phyloP scores from a whole-genome alignment of 2,797 vertebrate genomes.

The Galagoides demidoff region DNA sequence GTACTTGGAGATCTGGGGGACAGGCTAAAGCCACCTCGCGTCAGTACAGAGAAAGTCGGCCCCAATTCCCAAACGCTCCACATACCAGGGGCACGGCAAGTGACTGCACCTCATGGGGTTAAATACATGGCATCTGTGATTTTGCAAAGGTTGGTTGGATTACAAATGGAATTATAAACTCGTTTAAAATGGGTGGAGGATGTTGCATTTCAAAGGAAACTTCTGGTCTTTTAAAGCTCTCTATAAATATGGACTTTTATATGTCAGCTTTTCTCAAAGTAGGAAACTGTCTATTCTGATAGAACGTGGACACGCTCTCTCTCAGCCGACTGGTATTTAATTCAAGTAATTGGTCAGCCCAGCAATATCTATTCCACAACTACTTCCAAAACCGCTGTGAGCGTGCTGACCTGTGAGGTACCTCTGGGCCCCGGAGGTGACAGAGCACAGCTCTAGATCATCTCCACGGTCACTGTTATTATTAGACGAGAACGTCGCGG shows the following conservation, averaged over 20 bases:
- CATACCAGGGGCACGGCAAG: too few relatives aligned
- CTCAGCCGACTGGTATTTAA: too few relatives aligned
- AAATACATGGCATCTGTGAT: fast-evolving
- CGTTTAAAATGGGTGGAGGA: background rate
- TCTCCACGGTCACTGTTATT: background rate
- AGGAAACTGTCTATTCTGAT: background rate
- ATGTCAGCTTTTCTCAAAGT: background rate
- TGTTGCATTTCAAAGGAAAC: background rate
- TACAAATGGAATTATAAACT: background rate
- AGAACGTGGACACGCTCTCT: background rate
- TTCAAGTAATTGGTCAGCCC: background rate
- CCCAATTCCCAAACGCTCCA: background rate
- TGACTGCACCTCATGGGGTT: background rate
- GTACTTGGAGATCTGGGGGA: background rate
- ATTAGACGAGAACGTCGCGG: background rate
- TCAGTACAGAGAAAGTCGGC: background rate
- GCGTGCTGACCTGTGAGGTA: too few relatives aligned
- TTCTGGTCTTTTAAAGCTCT: background rate
- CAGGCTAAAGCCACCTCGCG: background rate
- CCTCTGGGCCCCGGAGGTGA: background rate
- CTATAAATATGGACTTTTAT: background rate
- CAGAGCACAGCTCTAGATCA: too few relatives aligned
- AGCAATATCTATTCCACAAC: background rate
- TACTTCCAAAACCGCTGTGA: background rate
- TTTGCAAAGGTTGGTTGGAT: too few relatives aligned